Evolutionary conservation across 2,888 invertebrate genomes (phyloP).

Genomic region (Thumatha senex): DNA sequence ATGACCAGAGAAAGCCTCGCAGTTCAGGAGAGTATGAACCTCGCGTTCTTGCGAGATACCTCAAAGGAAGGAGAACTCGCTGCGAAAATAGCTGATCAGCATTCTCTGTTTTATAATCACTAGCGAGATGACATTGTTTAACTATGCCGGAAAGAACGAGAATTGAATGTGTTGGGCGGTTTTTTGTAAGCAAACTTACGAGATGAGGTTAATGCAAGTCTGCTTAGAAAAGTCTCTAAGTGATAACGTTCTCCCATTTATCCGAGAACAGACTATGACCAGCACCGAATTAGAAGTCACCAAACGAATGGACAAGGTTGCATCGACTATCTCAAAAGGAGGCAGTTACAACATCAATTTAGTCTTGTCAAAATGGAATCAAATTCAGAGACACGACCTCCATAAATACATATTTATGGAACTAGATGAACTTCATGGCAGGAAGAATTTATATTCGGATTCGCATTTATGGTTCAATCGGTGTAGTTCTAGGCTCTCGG

Average conservation of each 20-base stretch:
- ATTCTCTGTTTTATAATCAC: neutral
- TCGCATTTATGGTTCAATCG: neutral
- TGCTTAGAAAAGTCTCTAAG: constrained; percentile 7
- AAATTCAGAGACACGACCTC: neutral
- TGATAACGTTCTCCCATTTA: constrained; percentile 9
- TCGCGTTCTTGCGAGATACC: neutral
- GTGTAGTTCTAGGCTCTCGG: neutral
- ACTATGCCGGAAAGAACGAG: neutral
- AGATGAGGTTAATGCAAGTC: neutral
- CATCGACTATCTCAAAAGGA: neutral
- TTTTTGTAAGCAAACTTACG: neutral
- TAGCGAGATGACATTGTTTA: neutral
- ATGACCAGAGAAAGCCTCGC: neutral
- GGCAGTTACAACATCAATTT: neutral
- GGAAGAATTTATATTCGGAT: neutral
- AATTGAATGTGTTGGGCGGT: neutral
- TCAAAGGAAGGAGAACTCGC: too few relatives aligned
- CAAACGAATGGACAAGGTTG: neutral
- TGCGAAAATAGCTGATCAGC: neutral
- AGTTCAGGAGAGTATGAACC: neutral
- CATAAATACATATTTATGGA: neutral
- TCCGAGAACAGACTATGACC: constrained; percentile 13
- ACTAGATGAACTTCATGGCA: neutral
- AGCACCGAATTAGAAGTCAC: constrained; percentile 10
- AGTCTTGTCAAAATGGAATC: neutral